Base-by-base conservation (phyloP, 2,113 vertebrate species). In the Euleptes europaea region DNA sequence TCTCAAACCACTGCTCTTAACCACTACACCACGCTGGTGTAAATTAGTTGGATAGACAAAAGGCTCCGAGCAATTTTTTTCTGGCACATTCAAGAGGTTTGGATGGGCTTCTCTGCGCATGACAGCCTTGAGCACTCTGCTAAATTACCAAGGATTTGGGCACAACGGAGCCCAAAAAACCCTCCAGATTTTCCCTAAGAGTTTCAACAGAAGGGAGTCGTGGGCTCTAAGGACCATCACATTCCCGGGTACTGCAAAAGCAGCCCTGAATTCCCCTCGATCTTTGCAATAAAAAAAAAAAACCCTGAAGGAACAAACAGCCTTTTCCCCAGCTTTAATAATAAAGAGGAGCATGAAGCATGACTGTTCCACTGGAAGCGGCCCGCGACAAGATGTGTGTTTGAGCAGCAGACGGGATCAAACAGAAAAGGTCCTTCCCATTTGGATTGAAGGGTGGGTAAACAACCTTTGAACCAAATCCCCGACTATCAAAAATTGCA, bases 381-480 rank as follows among this genome's bases (percentile, higher is more conserved):
- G 78, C 60, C n/a, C 72, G 23, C 76, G 90, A 92, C 88, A 86
- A 89, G 78, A 87, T 83, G 40, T 82, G 80, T 92, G 73, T 91
- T 90, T 87, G 83, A 92, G 72, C 92, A 78, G 78, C 63, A 84
- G 78, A 88, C 75, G 76, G 84, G 89, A 92, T 90, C 88, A 93
- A 94, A 91, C 86, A 93, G 26, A 91, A 88, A 74, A 90, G 88
- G 86, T 77, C 60, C 89, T 90, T 85, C 80, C 60, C 88, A 67
- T 85, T 89, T 90, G 83, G 70, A 60, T 88, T 92, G 88, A 84
- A 94, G 86, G 75, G 72, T 87, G 42, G 85, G 70, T 83, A 95
- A 94, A 91, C 88, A 94, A 89, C 69, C 82, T 77, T 82, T 84
- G 79, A 93, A 86, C 78, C 80, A 85, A 92, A 92, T 88, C 69